Percentiles rank a stretch among this genome's conserved stretches.
Evolutionary conservation across 2,113 vertebrate genomes (phyloP).

Genomic region (Chloropsis hardwickii): DNA sequence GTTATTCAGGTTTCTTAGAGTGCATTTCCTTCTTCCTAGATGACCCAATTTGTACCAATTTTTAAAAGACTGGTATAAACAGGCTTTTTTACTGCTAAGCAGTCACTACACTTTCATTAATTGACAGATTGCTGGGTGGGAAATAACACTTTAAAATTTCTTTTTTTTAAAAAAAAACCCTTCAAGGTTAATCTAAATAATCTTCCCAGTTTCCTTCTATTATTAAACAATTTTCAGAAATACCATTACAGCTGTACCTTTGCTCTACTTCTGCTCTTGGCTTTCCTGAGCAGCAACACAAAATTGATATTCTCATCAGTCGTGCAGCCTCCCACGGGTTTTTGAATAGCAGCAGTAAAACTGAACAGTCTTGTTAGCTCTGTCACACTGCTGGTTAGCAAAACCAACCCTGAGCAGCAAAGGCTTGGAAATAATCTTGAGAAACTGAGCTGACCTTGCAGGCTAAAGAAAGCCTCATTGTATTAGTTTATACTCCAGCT

Average conservation of each 20-base stretch:
- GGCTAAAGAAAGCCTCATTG: background rate
- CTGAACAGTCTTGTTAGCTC: slow-evolving; percentile 16
- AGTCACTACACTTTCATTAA: background rate
- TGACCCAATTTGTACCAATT: background rate
- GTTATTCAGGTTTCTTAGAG: background rate
- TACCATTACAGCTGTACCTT: background rate
- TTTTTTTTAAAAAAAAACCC: background rate
- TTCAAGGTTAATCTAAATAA: background rate
- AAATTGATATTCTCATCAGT: slow-evolving; percentile 54
- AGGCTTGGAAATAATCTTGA: background rate
- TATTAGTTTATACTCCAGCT: background rate
- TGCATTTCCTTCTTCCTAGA: background rate
- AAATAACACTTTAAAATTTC: background rate
- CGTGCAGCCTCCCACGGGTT: background rate
- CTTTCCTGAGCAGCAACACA: background rate
- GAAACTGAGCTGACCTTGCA: background rate
- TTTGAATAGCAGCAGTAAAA: slow-evolving; percentile 44
- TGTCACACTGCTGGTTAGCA: background rate
- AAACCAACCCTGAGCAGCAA: background rate
- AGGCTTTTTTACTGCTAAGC: background rate
- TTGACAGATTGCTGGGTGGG: background rate
- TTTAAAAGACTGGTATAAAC: background rate
- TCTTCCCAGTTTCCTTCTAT: background rate
- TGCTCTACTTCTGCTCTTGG: background rate
- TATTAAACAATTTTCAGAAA: background rate